A percentile compares a stretch with the other conserved stretches of the same genome.
Evolutionary conservation across 2,113 vertebrate species (phyloP).

Genomic region (Scomber colias): DNA sequence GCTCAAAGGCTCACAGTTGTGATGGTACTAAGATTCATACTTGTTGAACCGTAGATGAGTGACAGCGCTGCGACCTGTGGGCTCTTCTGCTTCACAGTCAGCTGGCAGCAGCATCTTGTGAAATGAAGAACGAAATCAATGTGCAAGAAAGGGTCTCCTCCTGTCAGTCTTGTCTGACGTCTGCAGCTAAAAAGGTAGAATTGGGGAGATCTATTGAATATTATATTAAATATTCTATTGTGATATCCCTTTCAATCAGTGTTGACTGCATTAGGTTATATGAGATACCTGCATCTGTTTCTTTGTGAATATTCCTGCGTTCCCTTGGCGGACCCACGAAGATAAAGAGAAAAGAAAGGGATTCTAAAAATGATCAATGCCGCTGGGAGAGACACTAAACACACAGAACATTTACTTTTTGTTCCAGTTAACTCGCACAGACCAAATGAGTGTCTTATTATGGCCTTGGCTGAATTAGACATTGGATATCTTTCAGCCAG

Average conservation of each 20-base stretch:
- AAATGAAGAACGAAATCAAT: slow-evolving; percentile 75
- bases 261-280: neutral
- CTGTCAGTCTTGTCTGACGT: slow-evolving; percentile 51
- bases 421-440: neutral
- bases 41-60: slow-evolving; percentile 29
- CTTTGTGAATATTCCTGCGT: slow-evolving; percentile 28
- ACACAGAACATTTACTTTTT: slow-evolving; percentile 46
- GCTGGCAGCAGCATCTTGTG: slow-evolving; percentile 58
- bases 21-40: slow-evolving; percentile 15
- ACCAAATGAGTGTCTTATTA: slow-evolving; percentile 30
- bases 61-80: slow-evolving; percentile 37
- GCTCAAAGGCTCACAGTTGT: slow-evolving; percentile 31
- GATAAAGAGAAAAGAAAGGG: slow-evolving; percentile 14
- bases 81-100: slow-evolving; percentile 49
- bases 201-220: slow-evolving; percentile 24
- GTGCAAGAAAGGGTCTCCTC: slow-evolving; percentile 61
- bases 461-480: slow-evolving; percentile 31
- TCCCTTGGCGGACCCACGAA: neutral
- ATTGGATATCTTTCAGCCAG: slow-evolving; percentile 21
- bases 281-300: slow-evolving; percentile 25
- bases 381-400: slow-evolving; percentile 30
- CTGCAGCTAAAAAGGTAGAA: slow-evolving; percentile 42
- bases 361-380: slow-evolving; percentile 51
- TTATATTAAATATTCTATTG: slow-evolving; percentile 1
- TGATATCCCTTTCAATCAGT: slow-evolving; percentile 55